A percentile compares a stretch with the other conserved stretches of the same genome.
Evolutionary conservation across 2,797 vertebrate species (phyloP).

Genomic region (Malacoraja senta): DNA sequence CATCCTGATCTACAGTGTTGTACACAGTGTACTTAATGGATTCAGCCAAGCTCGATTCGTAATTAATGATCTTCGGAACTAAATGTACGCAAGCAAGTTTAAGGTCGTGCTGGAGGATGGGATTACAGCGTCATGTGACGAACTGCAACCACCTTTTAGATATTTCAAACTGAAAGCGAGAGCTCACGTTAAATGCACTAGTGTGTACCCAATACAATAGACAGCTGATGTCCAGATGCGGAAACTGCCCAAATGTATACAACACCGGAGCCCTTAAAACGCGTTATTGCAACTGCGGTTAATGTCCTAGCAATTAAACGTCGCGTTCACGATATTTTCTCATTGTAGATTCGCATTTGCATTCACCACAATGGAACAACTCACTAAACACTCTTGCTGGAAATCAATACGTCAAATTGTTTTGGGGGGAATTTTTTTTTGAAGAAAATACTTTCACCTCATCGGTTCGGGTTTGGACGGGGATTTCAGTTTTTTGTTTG

Average conservation of each 20-base stretch:
- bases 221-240: not conserved
- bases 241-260: not conserved
- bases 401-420: not conserved
- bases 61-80: not conserved
- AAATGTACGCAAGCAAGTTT: not conserved
- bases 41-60: not conserved
- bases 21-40: not conserved
- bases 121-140: not conserved
- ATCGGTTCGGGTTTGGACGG: not conserved
- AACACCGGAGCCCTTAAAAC: not conserved
- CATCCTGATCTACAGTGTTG: not conserved
- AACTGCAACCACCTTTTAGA: not conserved
- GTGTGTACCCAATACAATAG: too few species aligned
- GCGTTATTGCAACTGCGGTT: not conserved
- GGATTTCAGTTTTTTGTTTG: not conserved
- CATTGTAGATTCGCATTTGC: slow-evolving; percentile 4
- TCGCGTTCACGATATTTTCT: not conserved
- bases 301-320: not conserved
- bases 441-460: not conserved
- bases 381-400: not conserved
- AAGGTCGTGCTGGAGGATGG: not conserved
- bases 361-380: slow-evolving; percentile 17
- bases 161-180: not conserved
- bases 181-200: not conserved
- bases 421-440: not conserved